These are phyloP conservation scores for Myathropa florea DNA, from an alignment of 2,888 invertebrate genomes.

Conservation along the genomic window DNA sequence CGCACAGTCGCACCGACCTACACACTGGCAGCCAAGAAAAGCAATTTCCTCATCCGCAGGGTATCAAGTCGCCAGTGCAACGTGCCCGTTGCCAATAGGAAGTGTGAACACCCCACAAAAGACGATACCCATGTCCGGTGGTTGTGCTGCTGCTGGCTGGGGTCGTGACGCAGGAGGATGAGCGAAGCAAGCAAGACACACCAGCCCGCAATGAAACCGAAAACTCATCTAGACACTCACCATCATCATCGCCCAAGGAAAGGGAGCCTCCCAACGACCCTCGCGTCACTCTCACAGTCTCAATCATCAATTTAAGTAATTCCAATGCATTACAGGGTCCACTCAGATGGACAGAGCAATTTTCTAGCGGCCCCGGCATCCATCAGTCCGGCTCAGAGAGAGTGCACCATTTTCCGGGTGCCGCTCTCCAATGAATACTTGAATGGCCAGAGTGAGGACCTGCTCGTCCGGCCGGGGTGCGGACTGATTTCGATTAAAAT, in stretches of 20 bases:
- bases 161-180: neutral
- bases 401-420: constrained; percentile 18
- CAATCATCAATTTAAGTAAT: constrained; percentile 44
- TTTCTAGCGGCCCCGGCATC: constrained; percentile 11
- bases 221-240: neutral
- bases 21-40: constrained; percentile 4
- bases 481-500: constrained; percentile 45
- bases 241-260: constrained; percentile 1
- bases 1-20: neutral
- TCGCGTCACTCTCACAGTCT: neutral
- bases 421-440: constrained; percentile 21
- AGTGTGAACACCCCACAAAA: constrained; percentile 9
- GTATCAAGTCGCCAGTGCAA: constrained; percentile 20
- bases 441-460: neutral
- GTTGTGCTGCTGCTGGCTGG: neutral
- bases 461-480: neutral
- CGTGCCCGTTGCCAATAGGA: constrained; percentile 9
- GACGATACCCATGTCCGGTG: neutral
- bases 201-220: neutral
- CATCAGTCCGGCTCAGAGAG: no score
- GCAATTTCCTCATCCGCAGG: constrained; percentile 33
- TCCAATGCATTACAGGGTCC: constrained; percentile 45
- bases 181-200: neutral
- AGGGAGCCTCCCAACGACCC: neutral
- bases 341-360: constrained; percentile 39